Conservation (phyloP, 2,888 invertebrate species). For the Orthosia cruda region DNA sequence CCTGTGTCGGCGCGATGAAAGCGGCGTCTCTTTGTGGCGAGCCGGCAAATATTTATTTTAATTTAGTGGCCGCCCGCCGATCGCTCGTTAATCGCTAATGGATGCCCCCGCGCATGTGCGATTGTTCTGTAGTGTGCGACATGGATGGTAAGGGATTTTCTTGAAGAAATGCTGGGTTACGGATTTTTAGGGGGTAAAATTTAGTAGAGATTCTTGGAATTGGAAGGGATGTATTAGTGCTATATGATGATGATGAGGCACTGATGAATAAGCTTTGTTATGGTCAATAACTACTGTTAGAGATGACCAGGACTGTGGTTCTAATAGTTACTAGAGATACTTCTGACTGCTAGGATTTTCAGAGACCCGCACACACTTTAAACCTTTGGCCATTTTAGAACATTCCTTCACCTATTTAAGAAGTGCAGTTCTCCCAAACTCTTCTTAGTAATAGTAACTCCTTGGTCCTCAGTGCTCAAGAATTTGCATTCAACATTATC, state of each 20-base stretch:
- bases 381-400: not conserved
- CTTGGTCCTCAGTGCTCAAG: not conserved
- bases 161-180: slow-evolving; percentile 9
- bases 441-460: not conserved
- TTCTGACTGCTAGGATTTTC: not conserved
- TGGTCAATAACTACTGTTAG: not conserved
- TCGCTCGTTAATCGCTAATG: slow-evolving; percentile 91
- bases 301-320: too few relatives aligned
- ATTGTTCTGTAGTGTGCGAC: slow-evolving; percentile 53
- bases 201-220: not conserved
- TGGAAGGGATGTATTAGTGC: not conserved
- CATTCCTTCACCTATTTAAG: not conserved
- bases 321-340: too few relatives aligned
- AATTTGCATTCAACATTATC: not conserved
- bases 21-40: slow-evolving; percentile 84
- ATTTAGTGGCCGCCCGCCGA: slow-evolving; percentile 89
- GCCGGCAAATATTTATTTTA: slow-evolving; percentile 92
- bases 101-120: slow-evolving; percentile 81
- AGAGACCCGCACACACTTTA: not conserved
- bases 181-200: not conserved
- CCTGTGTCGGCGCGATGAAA: slow-evolving; percentile 90
- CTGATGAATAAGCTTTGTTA: not conserved
- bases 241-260: not conserved
- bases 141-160: slow-evolving; percentile 15
- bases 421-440: too few relatives aligned